phyloP scores from a whole-genome alignment of 2,113 vertebrate species.

The Pavo muticus region DNA sequence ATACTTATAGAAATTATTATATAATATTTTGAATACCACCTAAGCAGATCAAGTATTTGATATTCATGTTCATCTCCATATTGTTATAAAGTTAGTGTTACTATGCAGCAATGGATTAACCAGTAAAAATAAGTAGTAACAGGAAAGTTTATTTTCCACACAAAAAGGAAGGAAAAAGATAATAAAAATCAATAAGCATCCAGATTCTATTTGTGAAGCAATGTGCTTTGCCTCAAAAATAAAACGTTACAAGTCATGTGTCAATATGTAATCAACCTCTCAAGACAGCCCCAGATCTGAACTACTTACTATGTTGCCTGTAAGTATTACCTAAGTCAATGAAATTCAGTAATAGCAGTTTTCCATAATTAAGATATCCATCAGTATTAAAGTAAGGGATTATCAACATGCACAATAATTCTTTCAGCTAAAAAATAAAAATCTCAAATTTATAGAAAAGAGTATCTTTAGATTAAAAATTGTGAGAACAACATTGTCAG shows the following conservation, averaged over 20 bases:
- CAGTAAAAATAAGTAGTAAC: conserved; percentile 59
- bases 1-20: neutral
- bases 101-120: conserved; percentile 26
- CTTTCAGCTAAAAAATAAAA: neutral
- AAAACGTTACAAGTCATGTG: conserved; percentile 41
- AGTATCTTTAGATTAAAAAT: neutral
- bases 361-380: neutral
- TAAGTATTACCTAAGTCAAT: neutral
- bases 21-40: neutral
- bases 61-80: neutral
- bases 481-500: neutral
- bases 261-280: neutral
- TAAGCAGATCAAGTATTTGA: neutral
- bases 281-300: neutral
- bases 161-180: conserved; percentile 38
- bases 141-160: conserved; percentile 42
- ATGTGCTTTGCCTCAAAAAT: conserved; percentile 58
- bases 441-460: neutral
- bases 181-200: conserved; percentile 52
- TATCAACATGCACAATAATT: neutral
- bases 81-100: neutral
- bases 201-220: conserved; percentile 47
- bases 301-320: neutral
- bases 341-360: neutral
- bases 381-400: neutral